These are phyloP conservation scores for Panagrolaimus sp. DNA, from an alignment of 1,140 invertebrate genomes.

Conservation along the genomic window DNA sequence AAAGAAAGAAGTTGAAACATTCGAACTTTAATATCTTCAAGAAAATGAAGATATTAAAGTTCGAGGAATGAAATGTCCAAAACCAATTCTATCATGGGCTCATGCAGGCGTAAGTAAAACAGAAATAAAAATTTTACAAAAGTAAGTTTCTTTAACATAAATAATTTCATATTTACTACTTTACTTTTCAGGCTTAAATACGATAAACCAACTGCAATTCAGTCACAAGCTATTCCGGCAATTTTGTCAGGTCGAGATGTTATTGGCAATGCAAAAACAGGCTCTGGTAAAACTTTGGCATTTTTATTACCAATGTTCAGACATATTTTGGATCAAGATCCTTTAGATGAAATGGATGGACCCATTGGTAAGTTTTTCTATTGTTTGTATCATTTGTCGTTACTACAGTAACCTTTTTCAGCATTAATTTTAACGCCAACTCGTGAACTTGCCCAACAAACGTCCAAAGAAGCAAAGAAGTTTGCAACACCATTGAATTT, in stretches of 20 bases:
- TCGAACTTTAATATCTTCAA: slow-evolving; percentile 72
- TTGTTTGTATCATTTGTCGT: not conserved
- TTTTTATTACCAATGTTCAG: slow-evolving; percentile 97
- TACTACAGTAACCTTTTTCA: slow-evolving; percentile 31
- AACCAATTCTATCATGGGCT: slow-evolving; percentile 92
- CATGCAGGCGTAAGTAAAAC: slow-evolving; percentile 76
- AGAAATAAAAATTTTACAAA: slow-evolving; percentile 89
- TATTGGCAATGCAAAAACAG: slow-evolving; percentile 98
- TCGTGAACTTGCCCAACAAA: slow-evolving; percentile 95
- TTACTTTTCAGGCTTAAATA: slow-evolving; percentile 67
- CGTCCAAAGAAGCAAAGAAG: slow-evolving; percentile 89
- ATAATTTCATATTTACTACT: slow-evolving; percentile 13
- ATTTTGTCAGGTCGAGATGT: slow-evolving; percentile 93
- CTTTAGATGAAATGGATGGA: slow-evolving; percentile 87
- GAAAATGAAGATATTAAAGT: slow-evolving; percentile 67
- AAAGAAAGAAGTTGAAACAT: slow-evolving; percentile 66
- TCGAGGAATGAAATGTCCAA: slow-evolving; percentile 77
- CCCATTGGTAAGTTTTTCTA: slow-evolving; percentile 69
- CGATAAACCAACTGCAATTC: slow-evolving; percentile 96
- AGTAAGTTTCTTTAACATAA: slow-evolving; percentile 61
- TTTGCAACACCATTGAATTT: slow-evolving; percentile 83
- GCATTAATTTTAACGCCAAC: slow-evolving; percentile 93
- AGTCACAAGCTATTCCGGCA: slow-evolving; percentile 94
- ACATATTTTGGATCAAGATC: slow-evolving; percentile 88
- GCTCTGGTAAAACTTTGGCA: slow-evolving; percentile 95